phyloP scores from a whole-genome alignment of 2,888 invertebrate genomes.

The Sinotaia quadrata region DNA sequence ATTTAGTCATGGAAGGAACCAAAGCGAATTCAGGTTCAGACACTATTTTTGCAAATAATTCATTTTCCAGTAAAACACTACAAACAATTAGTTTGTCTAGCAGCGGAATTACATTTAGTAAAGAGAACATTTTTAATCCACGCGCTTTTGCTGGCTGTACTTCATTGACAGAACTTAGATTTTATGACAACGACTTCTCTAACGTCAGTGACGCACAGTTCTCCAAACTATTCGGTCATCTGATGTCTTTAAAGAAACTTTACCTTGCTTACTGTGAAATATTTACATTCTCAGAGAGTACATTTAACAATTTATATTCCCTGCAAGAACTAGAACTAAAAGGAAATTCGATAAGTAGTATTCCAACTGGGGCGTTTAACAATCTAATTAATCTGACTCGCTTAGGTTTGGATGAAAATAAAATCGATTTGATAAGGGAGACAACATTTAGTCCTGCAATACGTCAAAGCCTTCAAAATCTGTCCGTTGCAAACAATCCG shows the following conservation, averaged over 20 bases:
- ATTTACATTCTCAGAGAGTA: neutral
- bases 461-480: neutral
- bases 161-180: neutral
- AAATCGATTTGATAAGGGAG: neutral
- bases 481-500: neutral
- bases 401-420: neutral
- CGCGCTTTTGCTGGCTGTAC: conserved; percentile 15
- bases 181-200: conserved; percentile 17
- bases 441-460: neutral
- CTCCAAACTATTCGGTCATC: conserved; percentile 5
- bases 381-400: neutral
- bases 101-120: too few relatives aligned
- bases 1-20: too few relatives aligned
- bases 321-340: neutral
- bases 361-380: conserved; percentile 8
- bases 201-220: conserved; percentile 1
- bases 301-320: neutral
- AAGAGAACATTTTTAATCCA: neutral
- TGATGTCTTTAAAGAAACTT: conserved; percentile 17
- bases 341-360: neutral
- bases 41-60: too few relatives aligned
- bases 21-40: too few relatives aligned
- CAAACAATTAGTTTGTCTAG: too few relatives aligned
- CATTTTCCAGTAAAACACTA: too few relatives aligned
- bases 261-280: conserved; percentile 10